Base-by-base conservation (phyloP, 2,888 invertebrate genomes). In the Dilophus febrilis region DNA sequence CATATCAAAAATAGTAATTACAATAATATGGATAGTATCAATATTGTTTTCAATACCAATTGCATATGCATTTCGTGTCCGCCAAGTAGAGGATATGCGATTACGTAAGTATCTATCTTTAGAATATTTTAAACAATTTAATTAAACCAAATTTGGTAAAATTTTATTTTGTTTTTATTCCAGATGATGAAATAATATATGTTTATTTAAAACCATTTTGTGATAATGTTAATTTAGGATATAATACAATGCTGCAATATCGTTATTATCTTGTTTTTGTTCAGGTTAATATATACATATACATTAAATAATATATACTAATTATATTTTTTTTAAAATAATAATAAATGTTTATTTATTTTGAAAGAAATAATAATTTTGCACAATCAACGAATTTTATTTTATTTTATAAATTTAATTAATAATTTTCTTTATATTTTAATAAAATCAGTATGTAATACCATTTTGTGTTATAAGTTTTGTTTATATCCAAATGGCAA, bases 391-490 rank as follows among this genome's bases (percentile, higher is more conserved):
- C 10, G 3, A n/a, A 35, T 12, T 34, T 12, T 12, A 17, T 18
- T 18, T 18, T 18, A 11, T 35, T 30, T 30, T 11, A 13, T 30
- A 12, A n/a, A 17, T 35, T 35, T 35, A 13, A n/a, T n/a, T n/a
- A n/a, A n/a, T n/a, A n/a, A n/a, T n/a, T 18, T 16, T 38, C 16
- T 26, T 22, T 31, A 26, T 37, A 14, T 26, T 4, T 27, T 26
- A 16, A 10, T 32, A 12, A 11, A 27, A 19, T 38, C 65, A 78
- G 65, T 90, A 88, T 56, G 65, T 87, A 48, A 74, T 82, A 34
- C 90, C 88, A 1, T 66, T 88, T 47, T 70, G 74, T 48, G 76
- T 88, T 47, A 85, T 90, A 51, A 76, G 80, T 38, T 82, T 74
- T 53, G 84, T 85, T 12, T 90, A 90, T 59, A 74, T 63, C 36